Percentiles rank a stretch among this genome's conserved stretches.
Evolutionary conservation across 2,797 vertebrate species (phyloP).

Genomic region (Poeciliopsis presidionis): DNA sequence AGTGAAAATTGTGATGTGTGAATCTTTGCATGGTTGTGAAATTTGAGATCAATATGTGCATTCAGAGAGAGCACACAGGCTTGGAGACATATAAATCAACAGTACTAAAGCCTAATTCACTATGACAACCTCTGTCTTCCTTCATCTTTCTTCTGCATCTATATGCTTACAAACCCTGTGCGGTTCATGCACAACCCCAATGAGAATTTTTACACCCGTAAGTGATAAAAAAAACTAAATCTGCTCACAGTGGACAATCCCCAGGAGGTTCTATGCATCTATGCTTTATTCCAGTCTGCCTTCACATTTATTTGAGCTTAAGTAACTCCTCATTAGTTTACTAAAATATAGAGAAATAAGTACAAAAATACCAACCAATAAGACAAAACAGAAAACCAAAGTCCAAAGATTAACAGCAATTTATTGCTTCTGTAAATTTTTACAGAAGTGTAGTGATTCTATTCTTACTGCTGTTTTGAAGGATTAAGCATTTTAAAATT

Average conservation of each 20-base stretch:
- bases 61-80: slow-evolving; percentile 23
- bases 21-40: slow-evolving; percentile 29
- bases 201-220: slow-evolving; percentile 36
- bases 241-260: slow-evolving; percentile 21
- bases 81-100: slow-evolving; percentile 29
- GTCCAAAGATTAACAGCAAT: neutral
- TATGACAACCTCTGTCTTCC: slow-evolving; percentile 44
- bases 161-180: slow-evolving; percentile 11
- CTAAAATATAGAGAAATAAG: neutral
- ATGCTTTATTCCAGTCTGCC: neutral
- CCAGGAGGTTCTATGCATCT: slow-evolving; percentile 5
- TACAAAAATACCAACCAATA: slow-evolving; percentile 9
- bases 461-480: slow-evolving; percentile 3
- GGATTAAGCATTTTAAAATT: slow-evolving; percentile 13
- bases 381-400: slow-evolving; percentile 12
- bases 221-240: slow-evolving; percentile 39
- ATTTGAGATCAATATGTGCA: slow-evolving; percentile 48
- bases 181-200: slow-evolving; percentile 31
- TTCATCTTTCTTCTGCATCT: slow-evolving; percentile 30
- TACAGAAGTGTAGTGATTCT: slow-evolving; percentile 8
- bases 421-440: slow-evolving; percentile 10
- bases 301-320: neutral
- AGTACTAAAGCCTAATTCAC: slow-evolving; percentile 47
- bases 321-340: neutral
- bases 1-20: slow-evolving; percentile 23